Base-by-base conservation (phyloP, 2,113 vertebrate genomes). In the Gobiocypris rarus region DNA sequence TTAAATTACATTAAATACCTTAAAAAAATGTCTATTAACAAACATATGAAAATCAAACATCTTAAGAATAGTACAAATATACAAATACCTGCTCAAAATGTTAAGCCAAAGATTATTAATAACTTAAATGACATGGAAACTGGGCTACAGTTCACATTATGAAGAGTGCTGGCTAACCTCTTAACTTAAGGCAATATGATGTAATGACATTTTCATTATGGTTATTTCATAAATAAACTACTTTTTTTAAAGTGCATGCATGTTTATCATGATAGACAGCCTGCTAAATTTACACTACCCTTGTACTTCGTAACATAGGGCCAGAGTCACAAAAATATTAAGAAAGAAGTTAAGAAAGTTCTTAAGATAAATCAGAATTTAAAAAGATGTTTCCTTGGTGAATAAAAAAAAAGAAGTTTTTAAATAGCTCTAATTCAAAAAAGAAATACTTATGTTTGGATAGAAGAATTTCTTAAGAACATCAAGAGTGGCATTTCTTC, bases 1-100 rank as follows among this genome's bases (percentile, higher is more conserved):
- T 81, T 56, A 69, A 54, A 38, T 38, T 28, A 19, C 52, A 48
- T n/a, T 1, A 7, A 80, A 50, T 48, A 34, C 4, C 6, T 34
- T 82, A 70, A 13, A n/a, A 81, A 69, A 41, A 63, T 22, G 4
- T 38, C 3, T n/a, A 54, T 65, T n/a, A 50, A 67, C 24, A 81
- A 24, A 9, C 11, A 31, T 54, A 34, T 0, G 4, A 48, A 31
- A 81, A 17, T 78, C 22, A 61, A 45, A 63, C 31, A 19, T 38
- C 13, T 63, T 77, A 58, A 6, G 38, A 54, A 77, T 58, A 77
- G 65, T 41, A 24, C 63, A 56, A 34, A 82, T 82, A 70, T 82
- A 70, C 79, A 82, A 54, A 54, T 56, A 80, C 0, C 0, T 34
- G 17, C 76, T 28, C 2, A 19, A 34, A 50, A 67, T 28, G n/a